These are phyloP conservation scores for Steinernema feltiae DNA, from an alignment of 1,140 invertebrate species.

Conservation along the genomic window DNA sequence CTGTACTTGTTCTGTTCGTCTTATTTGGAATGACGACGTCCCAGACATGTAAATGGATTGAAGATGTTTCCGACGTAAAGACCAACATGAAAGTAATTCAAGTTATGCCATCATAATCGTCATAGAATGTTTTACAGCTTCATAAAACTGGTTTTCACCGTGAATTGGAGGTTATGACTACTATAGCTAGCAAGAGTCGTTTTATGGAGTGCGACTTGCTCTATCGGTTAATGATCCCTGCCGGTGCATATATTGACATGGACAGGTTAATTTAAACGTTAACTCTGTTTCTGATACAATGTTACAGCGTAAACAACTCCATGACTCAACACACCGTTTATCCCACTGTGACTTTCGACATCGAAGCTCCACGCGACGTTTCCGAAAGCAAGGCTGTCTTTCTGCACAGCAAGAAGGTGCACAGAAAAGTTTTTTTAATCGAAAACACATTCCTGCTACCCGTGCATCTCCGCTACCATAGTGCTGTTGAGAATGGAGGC, in stretches of 20 bases:
- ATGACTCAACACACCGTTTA: slow-evolving; percentile 18
- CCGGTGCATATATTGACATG: slow-evolving; percentile 28
- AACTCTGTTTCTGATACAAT: neutral
- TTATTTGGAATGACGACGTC: neutral
- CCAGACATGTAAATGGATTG: slow-evolving; percentile 16
- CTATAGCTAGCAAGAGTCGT: slow-evolving; percentile 17
- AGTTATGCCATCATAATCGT: too few species aligned
- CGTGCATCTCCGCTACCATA: slow-evolving; percentile 27
- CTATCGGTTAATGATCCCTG: slow-evolving; percentile 25
- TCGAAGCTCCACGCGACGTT: slow-evolving; percentile 18
- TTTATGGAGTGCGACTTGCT: slow-evolving; percentile 25
- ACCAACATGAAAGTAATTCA: slow-evolving; percentile 21
- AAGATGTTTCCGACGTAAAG: slow-evolving; percentile 15
- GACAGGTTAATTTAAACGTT: slow-evolving; percentile 19
- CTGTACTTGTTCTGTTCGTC: neutral
- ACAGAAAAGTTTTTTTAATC: slow-evolving; percentile 25
- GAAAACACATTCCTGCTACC: slow-evolving; percentile 25
- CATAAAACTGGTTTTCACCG: slow-evolving; percentile 21
- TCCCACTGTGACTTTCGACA: slow-evolving; percentile 20
- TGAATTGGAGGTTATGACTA: neutral
- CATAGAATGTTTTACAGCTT: slow-evolving; percentile 22
- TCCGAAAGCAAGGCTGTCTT: slow-evolving; percentile 18
- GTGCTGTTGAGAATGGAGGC: slow-evolving; percentile 20
- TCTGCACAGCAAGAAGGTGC: neutral
- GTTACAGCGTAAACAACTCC: slow-evolving; percentile 24